These are phyloP conservation scores for Phainopepla nitens DNA, from an alignment of 2,113 vertebrate species.

Conservation along the genomic window DNA sequence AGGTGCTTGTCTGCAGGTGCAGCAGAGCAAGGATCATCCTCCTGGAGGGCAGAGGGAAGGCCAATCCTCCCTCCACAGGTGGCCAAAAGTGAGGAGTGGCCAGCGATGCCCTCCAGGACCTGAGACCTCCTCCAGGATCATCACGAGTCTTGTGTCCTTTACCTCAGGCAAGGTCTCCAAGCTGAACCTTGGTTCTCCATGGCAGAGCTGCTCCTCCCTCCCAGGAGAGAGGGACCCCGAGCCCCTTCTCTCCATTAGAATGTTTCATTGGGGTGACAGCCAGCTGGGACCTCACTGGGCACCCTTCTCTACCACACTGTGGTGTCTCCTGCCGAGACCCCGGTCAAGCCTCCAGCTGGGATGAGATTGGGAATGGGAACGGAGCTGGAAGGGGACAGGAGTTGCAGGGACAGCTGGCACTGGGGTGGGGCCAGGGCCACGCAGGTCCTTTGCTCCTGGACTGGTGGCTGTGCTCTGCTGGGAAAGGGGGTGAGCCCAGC, in stretches of 20 bases:
- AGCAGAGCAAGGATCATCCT: not conserved
- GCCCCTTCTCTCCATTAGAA: not conserved
- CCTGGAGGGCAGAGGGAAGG: not conserved
- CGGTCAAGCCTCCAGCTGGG: fast-evolving
- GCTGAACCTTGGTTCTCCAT: not conserved
- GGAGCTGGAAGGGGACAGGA: not conserved
- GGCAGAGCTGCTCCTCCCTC: not conserved
- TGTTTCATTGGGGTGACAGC: not conserved
- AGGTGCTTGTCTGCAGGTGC: not conserved
- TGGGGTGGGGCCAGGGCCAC: not conserved
- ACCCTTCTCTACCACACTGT: not conserved
- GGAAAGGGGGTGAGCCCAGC: not conserved
- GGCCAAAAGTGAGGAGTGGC: not conserved
- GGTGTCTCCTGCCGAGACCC: not conserved
- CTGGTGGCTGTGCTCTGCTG: fast-evolving
- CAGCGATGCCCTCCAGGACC: not conserved
- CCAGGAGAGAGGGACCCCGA: not conserved
- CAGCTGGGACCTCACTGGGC: not conserved
- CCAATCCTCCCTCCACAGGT: not conserved
- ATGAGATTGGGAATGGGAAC: fast-evolving
- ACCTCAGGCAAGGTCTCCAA: not conserved
- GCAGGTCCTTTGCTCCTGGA: fast-evolving
- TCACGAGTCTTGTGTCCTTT: not conserved
- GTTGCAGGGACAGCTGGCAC: not conserved
- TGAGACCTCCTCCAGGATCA: not conserved